A percentile compares a stretch with the other conserved stretches of the same genome.
Evolutionary conservation across 2,113 vertebrate genomes (phyloP).

Genomic region (Ameiurus melas): DNA sequence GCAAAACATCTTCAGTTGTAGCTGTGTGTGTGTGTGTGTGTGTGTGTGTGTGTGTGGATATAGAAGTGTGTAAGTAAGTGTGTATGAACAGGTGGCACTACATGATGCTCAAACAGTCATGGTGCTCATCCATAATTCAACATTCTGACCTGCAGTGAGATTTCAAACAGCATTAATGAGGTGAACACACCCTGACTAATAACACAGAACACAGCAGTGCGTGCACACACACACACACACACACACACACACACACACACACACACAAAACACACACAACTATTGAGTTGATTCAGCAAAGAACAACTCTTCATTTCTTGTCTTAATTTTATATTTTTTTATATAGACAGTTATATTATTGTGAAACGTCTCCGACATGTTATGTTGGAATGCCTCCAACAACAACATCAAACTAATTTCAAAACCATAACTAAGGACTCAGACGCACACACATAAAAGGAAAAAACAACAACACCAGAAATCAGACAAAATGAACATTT

Average conservation of each 20-base stretch:
- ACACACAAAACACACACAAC: conserved; percentile 14
- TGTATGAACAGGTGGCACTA: conserved; percentile 44
- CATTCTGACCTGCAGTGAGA: conserved; percentile 36
- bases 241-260: conserved; percentile 14
- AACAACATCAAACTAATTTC: conserved; percentile 34
- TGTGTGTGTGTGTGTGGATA: conserved; percentile 47
- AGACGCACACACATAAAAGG: background rate
- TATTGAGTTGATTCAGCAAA: conserved; percentile 30
- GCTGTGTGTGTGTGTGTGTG: background rate
- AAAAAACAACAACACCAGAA: background rate
- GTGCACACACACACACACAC: conserved; percentile 17
- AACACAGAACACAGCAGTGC: background rate
- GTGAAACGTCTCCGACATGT: conserved; percentile 11
- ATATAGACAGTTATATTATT: conserved; percentile 3
- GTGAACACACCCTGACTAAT: conserved; percentile 38
- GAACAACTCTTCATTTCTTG: conserved; percentile 18
- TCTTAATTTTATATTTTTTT: conserved; percentile 30
- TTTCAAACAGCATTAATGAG: conserved; percentile 69
- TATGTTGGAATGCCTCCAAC: conserved; percentile 16
- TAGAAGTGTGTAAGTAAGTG: background rate
- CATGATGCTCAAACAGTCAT: conserved; percentile 32
- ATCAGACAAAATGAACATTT: background rate
- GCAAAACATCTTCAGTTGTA: background rate
- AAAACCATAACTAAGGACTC: background rate
- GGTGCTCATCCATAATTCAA: conserved; percentile 64